Conservation (phyloP, 2,797 vertebrate genomes). For the Threskiornis aethiopicus region DNA sequence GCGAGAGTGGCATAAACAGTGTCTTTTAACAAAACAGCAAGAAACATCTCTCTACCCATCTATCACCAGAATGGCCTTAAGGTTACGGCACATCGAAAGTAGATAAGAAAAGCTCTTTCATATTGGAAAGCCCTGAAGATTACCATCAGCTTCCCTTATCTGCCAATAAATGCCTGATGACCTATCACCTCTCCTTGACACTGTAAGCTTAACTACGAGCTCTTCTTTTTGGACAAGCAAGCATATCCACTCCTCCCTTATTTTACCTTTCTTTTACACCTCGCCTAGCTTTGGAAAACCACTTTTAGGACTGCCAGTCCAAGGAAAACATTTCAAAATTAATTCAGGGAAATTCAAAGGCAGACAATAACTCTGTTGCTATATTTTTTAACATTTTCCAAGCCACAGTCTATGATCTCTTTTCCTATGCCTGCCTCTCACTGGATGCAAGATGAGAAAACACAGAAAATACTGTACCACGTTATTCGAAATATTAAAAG, state of each 20-base stretch:
- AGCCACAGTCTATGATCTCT: neutral
- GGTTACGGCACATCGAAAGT: neutral
- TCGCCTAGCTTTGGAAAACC: neutral
- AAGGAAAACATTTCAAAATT: neutral
- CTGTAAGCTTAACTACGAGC: neutral
- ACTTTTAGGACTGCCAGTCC: neutral
- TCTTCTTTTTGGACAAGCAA: neutral
- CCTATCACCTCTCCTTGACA: neutral
- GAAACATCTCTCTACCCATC: neutral
- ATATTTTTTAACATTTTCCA: neutral
- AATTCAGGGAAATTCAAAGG: neutral
- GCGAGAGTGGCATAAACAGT: neutral
- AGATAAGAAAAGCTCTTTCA: neutral
- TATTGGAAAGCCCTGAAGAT: neutral
- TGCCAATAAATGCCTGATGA: neutral
- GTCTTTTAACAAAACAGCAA: neutral
- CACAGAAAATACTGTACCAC: neutral
- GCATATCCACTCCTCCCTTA: too few species aligned
- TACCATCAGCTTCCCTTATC: neutral
- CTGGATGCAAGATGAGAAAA: neutral
- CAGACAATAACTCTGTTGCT: neutral
- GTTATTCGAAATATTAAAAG: neutral
- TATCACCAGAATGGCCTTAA: neutral
- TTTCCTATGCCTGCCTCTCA: neutral
- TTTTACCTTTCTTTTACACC: too few species aligned